These are phyloP conservation scores for Hirtodrosophila histrioides DNA, from an alignment of 2,888 invertebrate species.

Conservation along the genomic window DNA sequence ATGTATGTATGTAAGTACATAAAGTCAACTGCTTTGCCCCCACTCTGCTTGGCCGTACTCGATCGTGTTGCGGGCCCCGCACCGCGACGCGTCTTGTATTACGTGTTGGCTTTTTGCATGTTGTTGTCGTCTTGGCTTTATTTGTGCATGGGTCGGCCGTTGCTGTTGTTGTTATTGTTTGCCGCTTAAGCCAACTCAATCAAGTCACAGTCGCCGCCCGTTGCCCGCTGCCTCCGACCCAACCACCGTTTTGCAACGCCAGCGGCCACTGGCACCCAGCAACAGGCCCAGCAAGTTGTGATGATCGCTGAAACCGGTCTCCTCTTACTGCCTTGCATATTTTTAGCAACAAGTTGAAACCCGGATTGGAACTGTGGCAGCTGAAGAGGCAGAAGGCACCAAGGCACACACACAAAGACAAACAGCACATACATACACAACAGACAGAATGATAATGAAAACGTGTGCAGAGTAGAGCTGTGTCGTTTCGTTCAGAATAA, in stretches of 20 bases:
- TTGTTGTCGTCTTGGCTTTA: constrained; percentile 59
- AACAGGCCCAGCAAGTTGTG: constrained; percentile 61
- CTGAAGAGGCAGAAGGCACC: constrained; percentile 23
- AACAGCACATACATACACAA: constrained; percentile 1
- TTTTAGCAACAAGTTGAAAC: constrained; percentile 77
- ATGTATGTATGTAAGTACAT: neutral
- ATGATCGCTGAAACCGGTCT: constrained; percentile 66
- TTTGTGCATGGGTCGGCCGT: constrained; percentile 61
- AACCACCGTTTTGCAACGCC: constrained; percentile 22
- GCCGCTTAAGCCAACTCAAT: constrained; percentile 66
- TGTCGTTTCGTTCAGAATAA: too few species aligned
- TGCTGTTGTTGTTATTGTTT: constrained; percentile 20
- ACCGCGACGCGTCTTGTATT: constrained; percentile 57
- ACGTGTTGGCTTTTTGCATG: constrained; percentile 68
- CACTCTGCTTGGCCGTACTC: constrained; percentile 6
- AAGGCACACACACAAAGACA: constrained; percentile 12
- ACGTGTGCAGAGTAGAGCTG: constrained; percentile 40
- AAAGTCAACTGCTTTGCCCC: constrained; percentile 22
- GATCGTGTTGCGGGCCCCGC: constrained; percentile 30
- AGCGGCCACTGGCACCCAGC: constrained; percentile 67
- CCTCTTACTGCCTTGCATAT: constrained; percentile 75
- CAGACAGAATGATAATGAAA: constrained; percentile 56
- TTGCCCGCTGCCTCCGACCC: neutral
- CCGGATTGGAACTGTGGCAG: constrained; percentile 24
- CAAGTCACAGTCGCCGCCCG: constrained; percentile 57